These are phyloP conservation scores for Marisa cornuarietis DNA, from an alignment of 1,140 invertebrate genomes.

Conservation along the genomic window DNA sequence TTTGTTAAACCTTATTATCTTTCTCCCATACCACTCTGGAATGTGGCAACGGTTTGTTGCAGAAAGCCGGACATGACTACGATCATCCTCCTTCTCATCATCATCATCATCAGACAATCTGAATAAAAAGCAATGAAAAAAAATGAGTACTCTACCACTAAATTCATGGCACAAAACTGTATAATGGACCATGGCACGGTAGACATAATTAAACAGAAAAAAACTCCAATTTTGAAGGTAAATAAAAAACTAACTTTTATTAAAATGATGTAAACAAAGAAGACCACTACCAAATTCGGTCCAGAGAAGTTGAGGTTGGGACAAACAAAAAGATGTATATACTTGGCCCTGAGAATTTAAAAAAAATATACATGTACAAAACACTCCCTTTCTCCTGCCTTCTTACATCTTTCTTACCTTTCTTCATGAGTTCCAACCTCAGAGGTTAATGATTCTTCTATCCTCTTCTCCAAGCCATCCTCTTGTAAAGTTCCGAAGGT, in stretches of 20 bases:
- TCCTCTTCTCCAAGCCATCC: slow-evolving; percentile 8
- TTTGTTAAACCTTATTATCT: slow-evolving; percentile 39
- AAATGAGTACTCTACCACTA: not conserved
- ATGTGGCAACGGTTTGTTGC: slow-evolving; percentile 23
- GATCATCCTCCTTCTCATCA: slow-evolving; percentile 17
- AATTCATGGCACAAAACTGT: not conserved
- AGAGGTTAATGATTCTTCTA: slow-evolving; percentile 13
- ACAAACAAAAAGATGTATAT: too few relatives aligned
- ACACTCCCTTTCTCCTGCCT: not conserved
- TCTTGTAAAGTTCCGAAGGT: slow-evolving; percentile 23
- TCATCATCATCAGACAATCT: slow-evolving; percentile 24
- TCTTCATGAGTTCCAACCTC: slow-evolving; percentile 23
- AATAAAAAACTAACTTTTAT: not conserved
- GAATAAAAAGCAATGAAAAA: not conserved
- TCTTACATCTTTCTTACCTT: slow-evolving; percentile 3
- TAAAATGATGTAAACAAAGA: not conserved
- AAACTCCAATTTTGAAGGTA: not conserved
- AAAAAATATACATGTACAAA: not conserved
- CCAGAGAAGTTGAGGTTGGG: too few relatives aligned
- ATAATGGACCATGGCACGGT: too few relatives aligned
- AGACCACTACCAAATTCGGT: not conserved
- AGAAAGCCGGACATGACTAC: slow-evolving; percentile 32
- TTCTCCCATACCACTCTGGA: slow-evolving; percentile 41
- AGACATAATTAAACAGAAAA: too few relatives aligned
- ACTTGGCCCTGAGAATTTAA: not conserved